These are phyloP conservation scores for Norana najaformis DNA, from an alignment of 2,888 invertebrate genomes.

Conservation along the genomic window DNA sequence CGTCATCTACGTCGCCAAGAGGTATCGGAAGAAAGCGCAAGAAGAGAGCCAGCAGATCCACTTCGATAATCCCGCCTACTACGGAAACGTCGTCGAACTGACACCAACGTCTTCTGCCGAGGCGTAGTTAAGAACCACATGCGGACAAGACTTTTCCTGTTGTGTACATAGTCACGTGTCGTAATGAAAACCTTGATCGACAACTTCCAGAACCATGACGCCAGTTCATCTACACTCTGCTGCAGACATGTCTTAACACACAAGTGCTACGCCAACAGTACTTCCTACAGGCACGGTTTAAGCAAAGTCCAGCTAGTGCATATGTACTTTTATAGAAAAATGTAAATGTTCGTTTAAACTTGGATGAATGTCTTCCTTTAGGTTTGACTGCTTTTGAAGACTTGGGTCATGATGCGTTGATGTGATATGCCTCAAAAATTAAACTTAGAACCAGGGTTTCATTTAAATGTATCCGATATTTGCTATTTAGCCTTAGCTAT, in stretches of 20 bases:
- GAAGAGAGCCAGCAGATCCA: constrained; percentile 20
- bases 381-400: too few relatives aligned
- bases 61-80: constrained; percentile 19
- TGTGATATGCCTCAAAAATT: not conserved
- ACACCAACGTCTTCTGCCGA: constrained; percentile 2
- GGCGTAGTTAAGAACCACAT: not conserved
- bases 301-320: not conserved
- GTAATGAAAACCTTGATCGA: too few relatives aligned
- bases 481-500: not conserved
- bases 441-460: not conserved
- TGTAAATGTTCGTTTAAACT: not conserved
- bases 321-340: not conserved
- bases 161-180: not conserved
- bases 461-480: not conserved
- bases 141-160: not conserved
- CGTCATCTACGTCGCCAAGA: not conserved
- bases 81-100: constrained; percentile 18
- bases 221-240: not conserved
- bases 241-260: not conserved
- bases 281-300: not conserved
- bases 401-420: not conserved
- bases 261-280: not conserved
- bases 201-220: not conserved
- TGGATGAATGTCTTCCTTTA: not conserved
- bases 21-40: not conserved